A percentile compares a stretch with the other conserved stretches of the same genome.
Conservation (phyloP, 2,888 invertebrate species). For the Ectropis crepuscularia region DNA sequence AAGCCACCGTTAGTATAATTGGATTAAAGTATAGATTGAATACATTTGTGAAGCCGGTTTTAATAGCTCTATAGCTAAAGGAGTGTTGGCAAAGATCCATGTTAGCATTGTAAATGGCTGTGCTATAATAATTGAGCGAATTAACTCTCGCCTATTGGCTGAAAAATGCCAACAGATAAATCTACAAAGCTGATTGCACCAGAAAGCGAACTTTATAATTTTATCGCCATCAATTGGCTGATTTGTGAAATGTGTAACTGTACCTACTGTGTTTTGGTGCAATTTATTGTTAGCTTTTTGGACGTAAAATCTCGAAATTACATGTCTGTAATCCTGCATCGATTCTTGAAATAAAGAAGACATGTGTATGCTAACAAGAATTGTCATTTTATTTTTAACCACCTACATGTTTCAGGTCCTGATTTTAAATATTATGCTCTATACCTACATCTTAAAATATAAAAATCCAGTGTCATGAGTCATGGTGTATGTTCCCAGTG, state of each 20-base stretch:
- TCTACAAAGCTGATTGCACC: slow-evolving; percentile 52
- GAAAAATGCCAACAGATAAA: slow-evolving; percentile 42
- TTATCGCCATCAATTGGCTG: slow-evolving; percentile 13
- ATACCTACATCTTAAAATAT: too few relatives aligned
- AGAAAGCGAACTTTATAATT: slow-evolving; percentile 34
- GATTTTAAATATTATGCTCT: too few relatives aligned
- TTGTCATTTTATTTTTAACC: slow-evolving; percentile 38
- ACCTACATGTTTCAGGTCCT: background rate
- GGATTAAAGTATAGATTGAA: slow-evolving; percentile 49
- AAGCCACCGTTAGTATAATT: slow-evolving; percentile 60
- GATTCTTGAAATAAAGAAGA: slow-evolving; percentile 72
- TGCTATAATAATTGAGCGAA: slow-evolving; percentile 62
- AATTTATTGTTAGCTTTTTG: slow-evolving; percentile 54
- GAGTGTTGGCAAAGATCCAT: slow-evolving; percentile 62
- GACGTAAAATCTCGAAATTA: slow-evolving; percentile 65
- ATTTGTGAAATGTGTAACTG: slow-evolving; percentile 4
- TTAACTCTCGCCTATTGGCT: slow-evolving; percentile 50
- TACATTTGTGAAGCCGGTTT: slow-evolving; percentile 41
- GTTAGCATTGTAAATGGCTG: slow-evolving; percentile 71
- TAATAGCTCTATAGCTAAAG: slow-evolving; percentile 40
- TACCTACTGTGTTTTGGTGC: slow-evolving; percentile 47
- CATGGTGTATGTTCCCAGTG: too few relatives aligned
- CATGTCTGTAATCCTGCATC: slow-evolving; percentile 68
- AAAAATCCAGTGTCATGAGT: too few relatives aligned
- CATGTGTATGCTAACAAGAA: slow-evolving; percentile 58